Evolutionary conservation across 2,888 invertebrate genomes (phyloP).

Genomic region (Rhingia rostrata): DNA sequence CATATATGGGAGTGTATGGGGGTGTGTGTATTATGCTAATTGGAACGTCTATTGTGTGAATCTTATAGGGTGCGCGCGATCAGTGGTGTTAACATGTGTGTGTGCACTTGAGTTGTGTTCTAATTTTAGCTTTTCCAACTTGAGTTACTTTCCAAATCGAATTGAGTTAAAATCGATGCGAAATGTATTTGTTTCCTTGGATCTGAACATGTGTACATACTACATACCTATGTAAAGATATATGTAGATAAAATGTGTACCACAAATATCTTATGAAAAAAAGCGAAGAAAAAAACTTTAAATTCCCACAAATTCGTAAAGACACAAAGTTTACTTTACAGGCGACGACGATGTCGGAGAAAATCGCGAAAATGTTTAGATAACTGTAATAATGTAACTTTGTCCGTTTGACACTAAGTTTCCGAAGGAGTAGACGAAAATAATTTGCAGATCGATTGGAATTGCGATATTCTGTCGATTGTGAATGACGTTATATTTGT

Average conservation of each 20-base stretch:
- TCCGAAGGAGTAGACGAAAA: slow-evolving; percentile 22
- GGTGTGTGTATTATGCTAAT: slow-evolving; percentile 55
- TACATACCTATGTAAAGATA: background rate
- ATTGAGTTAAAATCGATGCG: slow-evolving; percentile 67
- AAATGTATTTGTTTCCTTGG: slow-evolving; percentile 27
- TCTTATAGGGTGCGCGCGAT: slow-evolving; percentile 18
- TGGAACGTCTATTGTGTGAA: slow-evolving; percentile 52
- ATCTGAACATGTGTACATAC: background rate
- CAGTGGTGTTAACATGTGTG: slow-evolving; percentile 16
- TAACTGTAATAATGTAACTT: slow-evolving; percentile 19
- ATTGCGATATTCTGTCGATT: slow-evolving; percentile 38
- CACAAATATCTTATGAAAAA: background rate
- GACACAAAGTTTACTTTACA: slow-evolving; percentile 53
- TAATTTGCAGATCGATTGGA: slow-evolving; percentile 30
- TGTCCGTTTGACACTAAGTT: slow-evolving; percentile 36
- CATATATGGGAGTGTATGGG: slow-evolving; percentile 29
- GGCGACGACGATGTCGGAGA: slow-evolving; percentile 53
- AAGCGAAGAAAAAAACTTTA: slow-evolving; percentile 23
- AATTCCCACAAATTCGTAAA: slow-evolving; percentile 30
- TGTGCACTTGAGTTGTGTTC: slow-evolving; percentile 66
- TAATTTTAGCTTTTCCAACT: slow-evolving; percentile 54
- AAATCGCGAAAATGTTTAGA: slow-evolving; percentile 40
- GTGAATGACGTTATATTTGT: slow-evolving; percentile 60
- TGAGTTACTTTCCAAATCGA: slow-evolving; percentile 54
- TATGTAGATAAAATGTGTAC: background rate